Evolutionary conservation across 2,888 invertebrate genomes (phyloP).

Genomic region (Lycaena phlaeas): DNA sequence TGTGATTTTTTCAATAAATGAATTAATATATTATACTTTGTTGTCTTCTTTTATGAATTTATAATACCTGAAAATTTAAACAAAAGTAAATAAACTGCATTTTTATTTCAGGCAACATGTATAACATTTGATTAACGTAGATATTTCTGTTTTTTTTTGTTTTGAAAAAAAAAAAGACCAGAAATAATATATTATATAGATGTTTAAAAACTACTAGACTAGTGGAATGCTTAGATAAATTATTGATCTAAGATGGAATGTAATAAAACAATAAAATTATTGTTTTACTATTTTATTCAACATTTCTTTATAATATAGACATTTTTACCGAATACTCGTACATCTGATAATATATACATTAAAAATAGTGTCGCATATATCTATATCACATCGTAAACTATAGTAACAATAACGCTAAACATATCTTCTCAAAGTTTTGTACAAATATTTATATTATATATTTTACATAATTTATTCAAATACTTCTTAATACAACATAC

Average conservation of each 20-base stretch:
- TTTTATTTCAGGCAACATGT: no score
- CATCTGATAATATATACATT: slow-evolving; percentile 40
- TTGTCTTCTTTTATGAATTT: no score
- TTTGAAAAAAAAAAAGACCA: no score
- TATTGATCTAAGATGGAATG: background rate
- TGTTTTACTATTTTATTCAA: slow-evolving; percentile 20
- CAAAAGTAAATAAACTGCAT: no score
- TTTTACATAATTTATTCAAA: slow-evolving; percentile 26
- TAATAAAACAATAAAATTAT: background rate
- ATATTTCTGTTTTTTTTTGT: no score
- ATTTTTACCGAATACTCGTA: slow-evolving; percentile 9
- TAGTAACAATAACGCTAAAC: slow-evolving; percentile 6
- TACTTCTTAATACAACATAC: slow-evolving; percentile 3
- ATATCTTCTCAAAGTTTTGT: slow-evolving; percentile 31
- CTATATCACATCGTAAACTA: slow-evolving; percentile 59
- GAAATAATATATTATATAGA: no score
- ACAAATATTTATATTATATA: slow-evolving; percentile 30
- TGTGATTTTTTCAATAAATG: slow-evolving; percentile 70
- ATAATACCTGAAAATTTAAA: no score
- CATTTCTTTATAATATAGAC: slow-evolving; percentile 16
- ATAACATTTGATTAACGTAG: no score
- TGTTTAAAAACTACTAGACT: no score
- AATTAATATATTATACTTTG: slow-evolving; percentile 56
- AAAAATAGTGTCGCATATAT: slow-evolving; percentile 42
- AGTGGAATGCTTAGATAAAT: no score